Evolutionary conservation across 2,797 vertebrate species (phyloP).

Genomic region (Cossypha polioptera): DNA sequence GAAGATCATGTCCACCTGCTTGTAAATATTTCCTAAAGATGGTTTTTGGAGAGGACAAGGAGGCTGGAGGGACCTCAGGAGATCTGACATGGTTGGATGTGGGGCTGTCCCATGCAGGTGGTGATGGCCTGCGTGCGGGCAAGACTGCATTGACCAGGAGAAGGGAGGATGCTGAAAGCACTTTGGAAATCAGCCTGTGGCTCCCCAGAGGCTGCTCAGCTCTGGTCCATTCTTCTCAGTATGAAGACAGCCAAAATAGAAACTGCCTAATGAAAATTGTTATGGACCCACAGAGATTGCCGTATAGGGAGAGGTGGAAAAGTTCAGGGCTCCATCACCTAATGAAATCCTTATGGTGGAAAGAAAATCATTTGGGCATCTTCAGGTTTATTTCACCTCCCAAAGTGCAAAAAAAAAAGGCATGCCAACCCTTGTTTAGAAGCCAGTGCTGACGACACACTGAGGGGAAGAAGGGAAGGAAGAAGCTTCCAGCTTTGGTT

Average conservation of each 20-base stretch:
- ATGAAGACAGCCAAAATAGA: background rate
- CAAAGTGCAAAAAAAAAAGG: background rate
- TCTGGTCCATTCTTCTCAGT: background rate
- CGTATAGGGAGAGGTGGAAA: background rate
- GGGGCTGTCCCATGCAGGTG: background rate
- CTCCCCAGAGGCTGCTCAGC: background rate
- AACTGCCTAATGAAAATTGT: background rate
- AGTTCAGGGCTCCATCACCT: background rate
- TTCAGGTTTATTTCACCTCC: background rate
- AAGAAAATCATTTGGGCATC: background rate
- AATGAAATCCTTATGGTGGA: background rate
- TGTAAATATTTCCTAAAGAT: fast-evolving
- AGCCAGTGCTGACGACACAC: fast-evolving
- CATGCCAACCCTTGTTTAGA: background rate
- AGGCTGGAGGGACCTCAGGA: background rate
- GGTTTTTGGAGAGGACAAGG: background rate
- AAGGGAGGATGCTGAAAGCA: background rate
- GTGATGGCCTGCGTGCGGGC: fast-evolving
- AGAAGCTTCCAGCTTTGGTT: background rate
- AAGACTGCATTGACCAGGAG: background rate
- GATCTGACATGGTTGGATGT: fast-evolving
- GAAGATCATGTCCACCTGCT: background rate
- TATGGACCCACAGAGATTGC: background rate
- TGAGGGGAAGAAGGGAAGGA: background rate
- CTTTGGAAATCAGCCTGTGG: background rate